Evolutionary conservation across 2,888 invertebrate genomes (phyloP).

Genomic region (Lasioglossum marginatum): DNA sequence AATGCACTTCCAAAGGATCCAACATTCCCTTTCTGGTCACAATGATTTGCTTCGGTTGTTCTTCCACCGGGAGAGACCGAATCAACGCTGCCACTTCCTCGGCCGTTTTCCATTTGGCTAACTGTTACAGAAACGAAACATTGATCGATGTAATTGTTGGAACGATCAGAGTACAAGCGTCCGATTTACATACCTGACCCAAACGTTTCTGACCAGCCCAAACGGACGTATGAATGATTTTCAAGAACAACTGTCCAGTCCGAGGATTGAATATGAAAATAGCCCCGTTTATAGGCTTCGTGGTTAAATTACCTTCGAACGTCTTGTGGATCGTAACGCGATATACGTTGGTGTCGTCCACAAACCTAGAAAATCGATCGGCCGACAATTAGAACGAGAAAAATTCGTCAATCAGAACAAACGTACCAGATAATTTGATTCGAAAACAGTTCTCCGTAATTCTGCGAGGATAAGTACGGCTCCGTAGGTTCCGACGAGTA

Average conservation of each 20-base stretch:
- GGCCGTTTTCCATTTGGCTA: conserved; percentile 99
- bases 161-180: background rate
- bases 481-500: conserved; percentile 99
- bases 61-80: conserved; percentile 99
- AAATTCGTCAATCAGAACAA: background rate
- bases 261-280: conserved; percentile 99
- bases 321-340: conserved; percentile 99
- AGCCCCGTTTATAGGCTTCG: conserved; percentile 99
- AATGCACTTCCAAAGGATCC: conserved; percentile 99
- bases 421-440: conserved; percentile 98
- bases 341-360: conserved; percentile 99
- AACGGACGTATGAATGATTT: conserved; percentile 99
- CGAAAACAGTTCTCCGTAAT: conserved; percentile 99
- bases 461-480: conserved; percentile 99
- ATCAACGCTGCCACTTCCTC: conserved; percentile 99
- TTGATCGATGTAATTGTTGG: background rate
- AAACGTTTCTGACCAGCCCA: conserved; percentile 99
- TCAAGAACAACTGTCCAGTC: conserved; percentile 99
- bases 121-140: conserved; percentile 83
- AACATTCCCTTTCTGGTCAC: conserved; percentile 99
- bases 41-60: conserved; percentile 99
- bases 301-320: conserved; percentile 99
- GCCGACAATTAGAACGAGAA: background rate
- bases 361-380: conserved; percentile 87
- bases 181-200: conserved; percentile 87